Percentiles rank a stretch among this genome's conserved stretches.
These are phyloP conservation scores for Pelvicachromis taeniatus DNA, from an alignment of 2,113 vertebrate genomes.

Conservation along the genomic window DNA sequence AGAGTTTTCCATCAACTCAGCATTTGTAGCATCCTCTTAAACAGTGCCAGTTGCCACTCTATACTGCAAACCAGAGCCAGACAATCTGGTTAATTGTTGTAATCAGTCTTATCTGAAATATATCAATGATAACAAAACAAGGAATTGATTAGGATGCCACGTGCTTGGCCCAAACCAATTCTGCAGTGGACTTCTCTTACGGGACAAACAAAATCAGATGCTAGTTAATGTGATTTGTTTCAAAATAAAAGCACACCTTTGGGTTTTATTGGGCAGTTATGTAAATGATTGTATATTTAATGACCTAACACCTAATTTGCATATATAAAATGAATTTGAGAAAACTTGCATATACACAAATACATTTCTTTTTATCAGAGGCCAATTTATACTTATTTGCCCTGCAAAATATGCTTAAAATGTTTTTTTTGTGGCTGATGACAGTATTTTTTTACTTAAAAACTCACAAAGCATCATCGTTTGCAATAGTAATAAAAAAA, in stretches of 20 bases:
- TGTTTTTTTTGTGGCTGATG: not conserved
- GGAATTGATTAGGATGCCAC: conserved; percentile 26
- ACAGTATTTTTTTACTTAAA: not conserved
- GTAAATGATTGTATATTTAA: not conserved
- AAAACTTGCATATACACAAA: not conserved
- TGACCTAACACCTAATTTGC: not conserved
- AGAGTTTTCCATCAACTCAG: conserved; percentile 35
- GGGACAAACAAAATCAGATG: not conserved
- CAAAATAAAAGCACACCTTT: not conserved
- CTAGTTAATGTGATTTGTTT: not conserved
- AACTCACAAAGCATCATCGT: not conserved
- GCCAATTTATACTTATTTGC: not conserved
- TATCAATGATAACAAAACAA: conserved; percentile 51
- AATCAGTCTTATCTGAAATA: conserved; percentile 63
- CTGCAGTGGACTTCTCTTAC: not conserved
- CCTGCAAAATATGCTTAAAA: not conserved
- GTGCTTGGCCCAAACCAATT: not conserved
- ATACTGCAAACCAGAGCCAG: conserved; percentile 21
- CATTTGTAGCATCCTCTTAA: conserved; percentile 18
- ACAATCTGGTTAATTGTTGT: conserved; percentile 64
- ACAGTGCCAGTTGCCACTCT: conserved; percentile 16
- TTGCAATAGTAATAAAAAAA: not conserved
- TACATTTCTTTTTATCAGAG: not conserved
- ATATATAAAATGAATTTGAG: not conserved
- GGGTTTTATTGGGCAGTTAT: not conserved